phyloP scores from a whole-genome alignment of 2,888 invertebrate species.

The Tenthredo livida region DNA sequence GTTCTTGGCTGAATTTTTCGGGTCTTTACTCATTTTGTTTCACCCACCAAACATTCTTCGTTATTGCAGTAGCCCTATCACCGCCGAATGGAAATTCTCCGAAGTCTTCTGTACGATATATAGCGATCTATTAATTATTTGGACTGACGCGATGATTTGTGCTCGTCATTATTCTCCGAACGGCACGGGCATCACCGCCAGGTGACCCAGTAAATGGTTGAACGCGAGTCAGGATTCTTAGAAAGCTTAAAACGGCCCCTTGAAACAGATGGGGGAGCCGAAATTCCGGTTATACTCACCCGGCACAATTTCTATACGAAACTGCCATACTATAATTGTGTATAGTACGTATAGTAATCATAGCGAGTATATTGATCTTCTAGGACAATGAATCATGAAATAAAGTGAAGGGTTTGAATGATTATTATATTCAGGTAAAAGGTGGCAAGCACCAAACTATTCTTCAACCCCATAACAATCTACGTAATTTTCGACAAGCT shows the following conservation, averaged over 20 bases:
- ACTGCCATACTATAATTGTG: no score
- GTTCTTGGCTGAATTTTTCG: neutral
- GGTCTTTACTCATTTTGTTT: neutral
- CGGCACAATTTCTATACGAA: slow-evolving; percentile 20
- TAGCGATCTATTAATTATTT: neutral
- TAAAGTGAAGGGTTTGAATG: neutral
- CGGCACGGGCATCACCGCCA: slow-evolving; percentile 20
- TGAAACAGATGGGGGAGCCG: neutral
- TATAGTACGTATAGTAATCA: neutral
- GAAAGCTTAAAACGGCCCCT: neutral
- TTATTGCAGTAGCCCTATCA: no score
- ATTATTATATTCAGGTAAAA: neutral
- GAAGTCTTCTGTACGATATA: neutral
- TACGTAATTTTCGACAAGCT: neutral
- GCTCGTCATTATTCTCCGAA: slow-evolving; percentile 43
- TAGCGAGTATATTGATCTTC: neutral
- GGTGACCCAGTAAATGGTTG: slow-evolving; percentile 13
- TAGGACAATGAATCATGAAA: neutral
- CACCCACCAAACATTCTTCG: neutral
- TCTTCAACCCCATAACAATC: neutral
- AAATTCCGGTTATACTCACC: slow-evolving; percentile 24
- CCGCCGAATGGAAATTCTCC: neutral
- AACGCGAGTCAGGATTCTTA: slow-evolving; percentile 32
- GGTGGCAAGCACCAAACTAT: neutral
- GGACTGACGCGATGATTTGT: neutral